Base-by-base conservation (phyloP, 2,797 vertebrate genomes). In the Chelon labrosus region DNA sequence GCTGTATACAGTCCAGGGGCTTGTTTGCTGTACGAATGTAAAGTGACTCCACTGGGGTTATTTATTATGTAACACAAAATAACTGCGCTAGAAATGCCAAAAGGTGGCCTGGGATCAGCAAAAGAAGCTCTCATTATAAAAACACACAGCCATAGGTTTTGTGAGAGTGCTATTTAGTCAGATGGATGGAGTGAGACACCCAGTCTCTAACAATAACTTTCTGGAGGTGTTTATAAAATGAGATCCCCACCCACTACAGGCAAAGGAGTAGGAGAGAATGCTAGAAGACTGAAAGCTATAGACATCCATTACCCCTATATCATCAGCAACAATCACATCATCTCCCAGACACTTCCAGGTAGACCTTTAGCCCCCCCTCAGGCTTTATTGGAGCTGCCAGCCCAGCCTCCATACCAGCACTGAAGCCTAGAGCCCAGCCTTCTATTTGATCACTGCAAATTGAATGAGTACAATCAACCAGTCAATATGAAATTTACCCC, bases 401-500 rank as follows among this genome's bases (percentile, higher is more conserved):
- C 73, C 83, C 71, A 70, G 75, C 87, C 86, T 84, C 55, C 76
- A 84, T 61, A 75, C 77, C 83, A 88, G 60, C 79, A 88, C 82
- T 67, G 31, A 58, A 69, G 61, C 78, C 82, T 82, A 64, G 61
- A 76, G 80, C 72, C 62, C 54, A 35, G 75, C 79, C 85, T 85
- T 88, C 88, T 81, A 76, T 92, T 86, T 93, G 89, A 93, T 94
- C 89, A 84, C 79, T 81, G 79, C 81, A 93, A 91, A 94, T 92
- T 90, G 83, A 93, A 93, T 92, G 91, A 94, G 85, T 77, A 89
- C 89, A 94, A 94, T 91, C 89, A 90, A 88, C 65, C 66, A 83
- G 86, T 92, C 89, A 81, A 93, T 93, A 91, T 90, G 88, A 94
- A 92, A 95, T 92, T 85, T 86, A 90, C 68, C 77, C 82, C 75